Percentiles rank a stretch among this genome's conserved stretches.
Evolutionary conservation across 2,113 vertebrate genomes (phyloP).

Genomic region (Phylloscopus whistleri): DNA sequence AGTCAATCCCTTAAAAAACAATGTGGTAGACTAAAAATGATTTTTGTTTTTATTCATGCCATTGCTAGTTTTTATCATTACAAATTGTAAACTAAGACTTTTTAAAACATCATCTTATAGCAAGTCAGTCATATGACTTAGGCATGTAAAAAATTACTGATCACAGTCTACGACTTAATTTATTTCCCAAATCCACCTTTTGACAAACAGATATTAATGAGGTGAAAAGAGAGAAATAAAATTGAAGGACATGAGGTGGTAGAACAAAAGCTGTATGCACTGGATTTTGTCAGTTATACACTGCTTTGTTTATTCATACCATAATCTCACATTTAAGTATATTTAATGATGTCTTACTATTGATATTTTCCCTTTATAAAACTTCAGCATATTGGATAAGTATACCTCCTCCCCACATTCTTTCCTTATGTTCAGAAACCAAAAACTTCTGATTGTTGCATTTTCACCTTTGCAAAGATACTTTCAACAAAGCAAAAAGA

Average conservation of each 20-base stretch:
- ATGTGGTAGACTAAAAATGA: background rate
- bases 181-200: background rate
- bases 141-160: background rate
- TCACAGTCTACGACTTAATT: background rate
- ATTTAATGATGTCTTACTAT: background rate
- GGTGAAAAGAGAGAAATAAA: background rate
- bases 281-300: background rate
- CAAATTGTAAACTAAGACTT: background rate
- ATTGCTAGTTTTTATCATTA: background rate
- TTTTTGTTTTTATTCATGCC: background rate
- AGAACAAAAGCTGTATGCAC: background rate
- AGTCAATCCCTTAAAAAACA: background rate
- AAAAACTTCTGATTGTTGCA: background rate
- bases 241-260: background rate
- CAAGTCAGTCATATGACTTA: background rate
- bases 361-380: background rate
- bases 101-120: background rate
- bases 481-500: background rate
- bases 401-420: background rate
- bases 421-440: background rate
- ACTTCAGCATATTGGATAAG: background rate
- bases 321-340: background rate
- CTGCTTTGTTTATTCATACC: background rate
- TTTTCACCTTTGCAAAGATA: background rate
- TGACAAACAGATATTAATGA: background rate